Base-by-base conservation (phyloP, 2,113 vertebrate species). In the Rhegmatorhina hoffmannsi region DNA sequence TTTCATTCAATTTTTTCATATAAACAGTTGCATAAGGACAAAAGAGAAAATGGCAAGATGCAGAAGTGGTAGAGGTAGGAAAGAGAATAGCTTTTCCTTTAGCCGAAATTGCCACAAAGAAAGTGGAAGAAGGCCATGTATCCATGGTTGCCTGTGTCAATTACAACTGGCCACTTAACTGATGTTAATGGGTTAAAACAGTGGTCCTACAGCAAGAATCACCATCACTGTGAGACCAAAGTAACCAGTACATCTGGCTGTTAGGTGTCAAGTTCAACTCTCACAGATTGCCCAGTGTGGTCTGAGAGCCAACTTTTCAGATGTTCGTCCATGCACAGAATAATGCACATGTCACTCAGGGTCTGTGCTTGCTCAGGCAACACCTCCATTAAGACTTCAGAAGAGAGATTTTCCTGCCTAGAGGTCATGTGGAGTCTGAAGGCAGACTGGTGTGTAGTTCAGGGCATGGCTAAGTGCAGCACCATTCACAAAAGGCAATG, bases 301-400 rank as follows among this genome's bases (percentile, higher is more conserved):
- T 84, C 91, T 66, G 58, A 75, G 44, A 75, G 87, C 52, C 92
- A 75, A 56, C 25, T 76, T 89, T 91, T 97, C 89, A 95, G 94
- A 92, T 84, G 89, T 84, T 95, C n/a, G 0, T 79, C 84, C 89
- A 58, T 2, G 4, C 49, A 81, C 49, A 76, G 93, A 94, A 87
- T 96, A 95, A 95, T 85, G 93, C 89, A 85, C 34, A 3, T 97
- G 94, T 97, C 95, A 96, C 69, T 95, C 87, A 92, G 94, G 84
- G 94, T 77, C 94, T 97, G 94, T 95, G 67, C 70, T 95, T 95
- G 81, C 94, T 96, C 95, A 95, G 89, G 82, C 89, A 73, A 97
- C 95, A 94, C 94, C 93, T 96, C 84, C 93, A 85, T 96, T 97
- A 96, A 95, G 87, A 81, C 95, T 95, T 97, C 89, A 93, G 91